phyloP scores from a whole-genome alignment of 2,797 vertebrate genomes.

The Siniperca scherzeri region DNA sequence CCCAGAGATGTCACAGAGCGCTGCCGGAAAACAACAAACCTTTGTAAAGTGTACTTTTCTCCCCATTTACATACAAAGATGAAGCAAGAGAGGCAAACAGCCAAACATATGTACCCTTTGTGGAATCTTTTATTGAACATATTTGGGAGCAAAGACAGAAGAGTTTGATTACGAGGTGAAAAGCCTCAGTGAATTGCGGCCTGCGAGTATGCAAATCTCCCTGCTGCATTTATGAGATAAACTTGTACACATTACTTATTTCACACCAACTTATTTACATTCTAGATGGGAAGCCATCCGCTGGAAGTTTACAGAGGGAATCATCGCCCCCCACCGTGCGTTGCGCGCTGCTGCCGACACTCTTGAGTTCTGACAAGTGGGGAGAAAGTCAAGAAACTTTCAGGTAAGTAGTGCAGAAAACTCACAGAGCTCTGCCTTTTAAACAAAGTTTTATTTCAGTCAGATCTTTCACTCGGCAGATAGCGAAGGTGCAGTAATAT shows the following conservation, averaged over 20 bases:
- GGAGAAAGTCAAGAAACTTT: conserved; percentile 70
- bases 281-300: conserved; percentile 61
- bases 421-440: conserved; percentile 24
- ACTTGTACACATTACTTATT: conserved; percentile 70
- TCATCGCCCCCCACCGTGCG: neutral
- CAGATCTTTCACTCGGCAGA: conserved; percentile 14
- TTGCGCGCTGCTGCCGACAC: conserved; percentile 19
- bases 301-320: conserved; percentile 49
- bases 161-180: conserved; percentile 57
- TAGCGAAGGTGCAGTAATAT: conserved; percentile 47
- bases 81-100: conserved; percentile 62
- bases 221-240: conserved; percentile 39
- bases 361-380: conserved; percentile 17
- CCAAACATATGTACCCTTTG: conserved; percentile 70
- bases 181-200: neutral
- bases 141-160: conserved; percentile 63
- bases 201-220: conserved; percentile 39
- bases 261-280: conserved; percentile 75
- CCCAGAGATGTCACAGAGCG: conserved; percentile 53
- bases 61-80: conserved; percentile 64
- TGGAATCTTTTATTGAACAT: conserved; percentile 63
- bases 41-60: conserved; percentile 78
- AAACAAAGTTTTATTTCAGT: conserved; percentile 45
- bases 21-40: conserved; percentile 56
- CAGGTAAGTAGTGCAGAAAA: conserved; percentile 57